Evolutionary conservation across 2,113 vertebrate genomes (phyloP).

Genomic region (Calyptomena viridis): DNA sequence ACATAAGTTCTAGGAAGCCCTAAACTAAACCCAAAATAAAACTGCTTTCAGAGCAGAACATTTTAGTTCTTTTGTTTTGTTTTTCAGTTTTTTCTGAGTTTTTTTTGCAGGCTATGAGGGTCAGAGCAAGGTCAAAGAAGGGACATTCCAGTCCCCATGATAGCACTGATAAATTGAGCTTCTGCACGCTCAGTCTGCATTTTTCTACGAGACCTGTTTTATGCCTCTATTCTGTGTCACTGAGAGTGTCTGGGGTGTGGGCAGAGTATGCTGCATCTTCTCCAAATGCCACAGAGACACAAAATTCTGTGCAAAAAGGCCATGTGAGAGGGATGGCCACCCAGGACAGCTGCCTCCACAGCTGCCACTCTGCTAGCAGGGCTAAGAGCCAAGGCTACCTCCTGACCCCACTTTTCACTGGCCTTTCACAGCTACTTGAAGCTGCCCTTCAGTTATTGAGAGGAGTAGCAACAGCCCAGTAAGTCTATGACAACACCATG

Average conservation of each 20-base stretch:
- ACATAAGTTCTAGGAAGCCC: neutral
- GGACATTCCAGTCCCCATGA: neutral
- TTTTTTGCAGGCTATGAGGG: neutral
- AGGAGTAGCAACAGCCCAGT: neutral
- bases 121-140: neutral
- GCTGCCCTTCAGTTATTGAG: neutral
- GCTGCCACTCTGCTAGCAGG: neutral
- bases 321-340: fast-evolving
- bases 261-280: neutral
- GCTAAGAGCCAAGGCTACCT: neutral
- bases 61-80: fast-evolving
- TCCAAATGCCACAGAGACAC: neutral
- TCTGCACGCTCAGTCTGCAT: neutral
- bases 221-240: neutral
- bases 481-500: neutral
- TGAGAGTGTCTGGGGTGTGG: too few species aligned
- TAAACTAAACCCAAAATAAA: neutral
- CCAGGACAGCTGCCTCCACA: neutral
- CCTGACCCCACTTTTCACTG: neutral
- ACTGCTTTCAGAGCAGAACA: neutral
- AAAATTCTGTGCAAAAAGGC: neutral
- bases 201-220: neutral
- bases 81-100: neutral
- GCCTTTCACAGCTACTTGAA: neutral
- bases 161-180: neutral